A percentile compares a stretch with the other conserved stretches of the same genome.
phyloP scores from a whole-genome alignment of 2,888 invertebrate species.

The Neoscelio sp. region DNA sequence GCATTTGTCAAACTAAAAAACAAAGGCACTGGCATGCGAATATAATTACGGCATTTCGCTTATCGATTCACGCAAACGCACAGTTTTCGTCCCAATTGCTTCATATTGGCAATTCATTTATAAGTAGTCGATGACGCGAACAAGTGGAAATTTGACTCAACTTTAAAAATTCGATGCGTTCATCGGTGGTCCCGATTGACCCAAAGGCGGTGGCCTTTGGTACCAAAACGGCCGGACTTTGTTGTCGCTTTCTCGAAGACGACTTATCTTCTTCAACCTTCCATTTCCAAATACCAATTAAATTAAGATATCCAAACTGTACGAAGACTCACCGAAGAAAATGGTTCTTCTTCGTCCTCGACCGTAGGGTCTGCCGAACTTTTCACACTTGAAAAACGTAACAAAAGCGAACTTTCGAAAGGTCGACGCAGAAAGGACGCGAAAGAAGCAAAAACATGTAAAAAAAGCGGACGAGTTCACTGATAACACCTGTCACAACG shows the following conservation, averaged over 20 bases:
- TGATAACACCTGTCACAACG: constrained; percentile 70
- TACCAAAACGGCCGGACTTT: too few species aligned
- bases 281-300: background rate
- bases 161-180: too few species aligned
- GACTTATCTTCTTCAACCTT: background rate
- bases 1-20: background rate
- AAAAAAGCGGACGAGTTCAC: constrained; percentile 35
- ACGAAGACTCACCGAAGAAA: constrained; percentile 73
- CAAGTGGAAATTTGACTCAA: too few species aligned
- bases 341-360: constrained; percentile 76
- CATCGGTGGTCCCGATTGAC: too few species aligned
- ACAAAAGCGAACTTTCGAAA: constrained; percentile 9
- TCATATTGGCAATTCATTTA: too few species aligned
- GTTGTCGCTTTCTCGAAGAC: too few species aligned
- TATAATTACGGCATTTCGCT: too few species aligned
- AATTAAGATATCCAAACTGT: too few species aligned
- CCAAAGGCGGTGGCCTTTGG: too few species aligned
- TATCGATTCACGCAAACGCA: too few species aligned
- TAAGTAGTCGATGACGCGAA: too few species aligned
- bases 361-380: constrained; percentile 37
- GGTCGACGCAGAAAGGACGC: background rate
- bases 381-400: constrained; percentile 25
- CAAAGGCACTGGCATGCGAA: background rate
- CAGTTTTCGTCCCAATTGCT: too few species aligned
- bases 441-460: background rate